phyloP scores from a whole-genome alignment of 2,888 invertebrate species.

The Acleris holmiana region DNA sequence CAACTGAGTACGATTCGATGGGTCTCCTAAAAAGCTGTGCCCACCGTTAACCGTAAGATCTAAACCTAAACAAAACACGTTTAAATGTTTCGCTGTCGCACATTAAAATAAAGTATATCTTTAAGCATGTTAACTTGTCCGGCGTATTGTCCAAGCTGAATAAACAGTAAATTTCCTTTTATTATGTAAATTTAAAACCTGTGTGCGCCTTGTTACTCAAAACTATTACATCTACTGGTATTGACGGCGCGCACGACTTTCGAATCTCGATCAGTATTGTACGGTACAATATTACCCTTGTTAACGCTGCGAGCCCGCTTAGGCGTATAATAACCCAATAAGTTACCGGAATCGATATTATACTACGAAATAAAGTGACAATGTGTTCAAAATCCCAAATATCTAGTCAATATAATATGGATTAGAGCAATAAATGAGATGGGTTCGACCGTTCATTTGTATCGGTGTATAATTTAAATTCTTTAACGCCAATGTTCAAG shows the following conservation, averaged over 20 bases:
- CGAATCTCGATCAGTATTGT: slow-evolving; percentile 34
- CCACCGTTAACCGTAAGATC: no score
- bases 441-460: slow-evolving; percentile 82
- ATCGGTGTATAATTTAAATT: slow-evolving; percentile 84
- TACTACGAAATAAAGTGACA: slow-evolving; percentile 71
- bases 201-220: slow-evolving; percentile 28
- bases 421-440: slow-evolving; percentile 82
- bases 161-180: slow-evolving; percentile 33
- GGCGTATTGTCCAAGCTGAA: slow-evolving; percentile 29
- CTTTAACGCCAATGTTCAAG: slow-evolving; percentile 85
- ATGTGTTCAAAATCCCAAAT: slow-evolving; percentile 67
- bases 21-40: no score
- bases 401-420: slow-evolving; percentile 81
- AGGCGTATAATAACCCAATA: slow-evolving; percentile 49
- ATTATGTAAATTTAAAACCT: slow-evolving; percentile 30
- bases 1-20: no score
- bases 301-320: slow-evolving; percentile 21
- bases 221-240: slow-evolving; percentile 38
- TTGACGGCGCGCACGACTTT: slow-evolving; percentile 35
- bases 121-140: slow-evolving; percentile 8
- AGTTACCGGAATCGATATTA: slow-evolving; percentile 55
- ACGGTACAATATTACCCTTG: slow-evolving; percentile 22
- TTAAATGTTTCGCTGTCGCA: no score
- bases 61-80: no score
- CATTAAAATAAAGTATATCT: neutral